Evolutionary conservation across 1,140 invertebrate genomes (phyloP).

Genomic region (Leptopilina boulardi): DNA sequence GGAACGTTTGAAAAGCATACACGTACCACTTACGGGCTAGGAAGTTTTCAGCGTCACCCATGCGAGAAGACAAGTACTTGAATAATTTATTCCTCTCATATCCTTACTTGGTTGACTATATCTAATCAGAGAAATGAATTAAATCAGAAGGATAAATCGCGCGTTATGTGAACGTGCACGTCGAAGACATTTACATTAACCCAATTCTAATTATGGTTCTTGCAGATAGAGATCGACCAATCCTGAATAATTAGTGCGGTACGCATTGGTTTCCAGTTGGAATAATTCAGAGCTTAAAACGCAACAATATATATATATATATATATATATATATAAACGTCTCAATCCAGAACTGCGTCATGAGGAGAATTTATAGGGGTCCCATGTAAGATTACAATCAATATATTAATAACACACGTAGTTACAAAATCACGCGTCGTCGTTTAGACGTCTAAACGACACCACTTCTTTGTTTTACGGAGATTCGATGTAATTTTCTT

Average conservation of each 20-base stretch:
- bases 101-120: not conserved
- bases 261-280: slow-evolving; percentile 51
- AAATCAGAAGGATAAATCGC: slow-evolving; percentile 18
- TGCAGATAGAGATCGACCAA: slow-evolving; percentile 50
- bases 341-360: not conserved
- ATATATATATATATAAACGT: too few species aligned
- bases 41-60: not conserved
- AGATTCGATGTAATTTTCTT: too few species aligned
- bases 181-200: slow-evolving; percentile 53
- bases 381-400: slow-evolving; percentile 15
- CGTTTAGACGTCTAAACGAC: slow-evolving; percentile 25
- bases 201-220: slow-evolving; percentile 53
- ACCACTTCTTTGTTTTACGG: not conserved
- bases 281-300: slow-evolving; percentile 36
- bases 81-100: slow-evolving; percentile 3
- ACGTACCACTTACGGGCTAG: too few species aligned
- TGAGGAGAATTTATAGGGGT: slow-evolving; percentile 1
- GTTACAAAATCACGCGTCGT: not conserved
- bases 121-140: slow-evolving; percentile 28
- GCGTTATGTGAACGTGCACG: slow-evolving; percentile 10
- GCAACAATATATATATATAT: not conserved
- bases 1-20: too few species aligned
- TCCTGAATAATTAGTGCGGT: slow-evolving; percentile 50
- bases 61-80: not conserved
- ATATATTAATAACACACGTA: too few species aligned